Evolutionary conservation across 2,113 vertebrate genomes (phyloP).

Genomic region (Hemiscyllium ocellatum): DNA sequence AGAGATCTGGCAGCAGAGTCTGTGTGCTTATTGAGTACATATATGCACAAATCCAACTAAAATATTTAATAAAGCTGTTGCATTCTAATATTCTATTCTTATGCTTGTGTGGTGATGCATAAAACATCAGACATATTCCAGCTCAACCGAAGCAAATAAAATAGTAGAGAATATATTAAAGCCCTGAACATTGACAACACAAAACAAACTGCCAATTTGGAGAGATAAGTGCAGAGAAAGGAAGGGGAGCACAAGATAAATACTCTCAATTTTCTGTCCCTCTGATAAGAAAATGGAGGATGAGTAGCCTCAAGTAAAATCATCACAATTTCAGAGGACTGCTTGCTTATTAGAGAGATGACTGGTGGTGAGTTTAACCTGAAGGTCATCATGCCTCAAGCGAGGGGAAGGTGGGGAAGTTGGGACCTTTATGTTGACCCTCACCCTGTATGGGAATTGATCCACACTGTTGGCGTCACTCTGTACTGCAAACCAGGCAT

Average conservation of each 20-base stretch:
- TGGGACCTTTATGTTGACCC: no score
- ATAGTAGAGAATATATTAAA: not conserved
- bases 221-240: not conserved
- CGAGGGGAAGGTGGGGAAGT: no score
- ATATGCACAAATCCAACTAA: not conserved
- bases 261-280: not conserved
- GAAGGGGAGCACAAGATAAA: not conserved
- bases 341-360: no score
- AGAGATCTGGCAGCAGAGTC: not conserved
- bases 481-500: no score
- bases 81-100: not conserved
- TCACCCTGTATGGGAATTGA: no score
- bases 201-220: not conserved
- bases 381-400: no score
- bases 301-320: not conserved
- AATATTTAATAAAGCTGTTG: not conserved
- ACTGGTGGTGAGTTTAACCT: no score
- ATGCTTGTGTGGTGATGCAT: not conserved
- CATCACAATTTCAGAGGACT: no score
- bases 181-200: not conserved
- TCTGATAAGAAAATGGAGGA: not conserved
- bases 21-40: not conserved
- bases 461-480: no score
- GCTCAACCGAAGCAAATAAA: not conserved
- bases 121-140: not conserved